A percentile compares a stretch with the other conserved stretches of the same genome.
Evolutionary conservation across 2,113 vertebrate genomes (phyloP).

Genomic region (Microcebus jonahi): DNA sequence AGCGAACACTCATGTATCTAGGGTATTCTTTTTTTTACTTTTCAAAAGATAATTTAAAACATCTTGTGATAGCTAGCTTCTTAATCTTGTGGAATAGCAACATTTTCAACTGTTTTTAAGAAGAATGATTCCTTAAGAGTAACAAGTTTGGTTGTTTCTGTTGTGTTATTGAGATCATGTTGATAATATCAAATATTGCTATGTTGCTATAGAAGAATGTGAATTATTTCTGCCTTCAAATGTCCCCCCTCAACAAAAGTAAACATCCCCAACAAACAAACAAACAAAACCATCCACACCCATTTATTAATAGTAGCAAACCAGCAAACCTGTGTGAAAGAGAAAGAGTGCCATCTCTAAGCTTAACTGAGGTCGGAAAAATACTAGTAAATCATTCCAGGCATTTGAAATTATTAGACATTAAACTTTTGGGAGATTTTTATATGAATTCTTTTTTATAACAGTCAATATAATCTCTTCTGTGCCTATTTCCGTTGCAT

Average conservation of each 20-base stretch:
- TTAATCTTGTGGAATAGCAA: not conserved
- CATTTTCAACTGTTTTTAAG: not conserved
- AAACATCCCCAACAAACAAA: not conserved
- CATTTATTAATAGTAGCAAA: not conserved
- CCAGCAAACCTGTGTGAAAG: not conserved
- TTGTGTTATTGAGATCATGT: not conserved
- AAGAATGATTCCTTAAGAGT: not conserved
- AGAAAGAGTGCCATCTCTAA: not conserved
- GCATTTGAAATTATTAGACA: constrained; percentile 80
- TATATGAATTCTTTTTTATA: constrained; percentile 83
- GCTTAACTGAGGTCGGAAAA: constrained; percentile 74
- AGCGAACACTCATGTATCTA: not conserved
- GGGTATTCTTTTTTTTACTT: not conserved
- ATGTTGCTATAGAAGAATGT: not conserved
- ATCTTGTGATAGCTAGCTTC: not conserved
- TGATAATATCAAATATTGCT: not conserved
- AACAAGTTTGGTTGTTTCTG: not conserved
- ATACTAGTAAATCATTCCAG: constrained; percentile 82
- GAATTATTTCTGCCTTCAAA: not conserved
- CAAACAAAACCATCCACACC: not conserved
- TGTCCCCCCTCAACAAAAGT: fast-evolving
- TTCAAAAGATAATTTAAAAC: not conserved
- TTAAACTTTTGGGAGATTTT: constrained; percentile 82
- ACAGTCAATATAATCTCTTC: constrained; percentile 81
- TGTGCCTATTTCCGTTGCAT: constrained; percentile 82